Evolutionary conservation across 2,797 vertebrate species (phyloP), one percentile per base, ranked within the genome.

Genomic region (Enteromius argenteus): DNA sequence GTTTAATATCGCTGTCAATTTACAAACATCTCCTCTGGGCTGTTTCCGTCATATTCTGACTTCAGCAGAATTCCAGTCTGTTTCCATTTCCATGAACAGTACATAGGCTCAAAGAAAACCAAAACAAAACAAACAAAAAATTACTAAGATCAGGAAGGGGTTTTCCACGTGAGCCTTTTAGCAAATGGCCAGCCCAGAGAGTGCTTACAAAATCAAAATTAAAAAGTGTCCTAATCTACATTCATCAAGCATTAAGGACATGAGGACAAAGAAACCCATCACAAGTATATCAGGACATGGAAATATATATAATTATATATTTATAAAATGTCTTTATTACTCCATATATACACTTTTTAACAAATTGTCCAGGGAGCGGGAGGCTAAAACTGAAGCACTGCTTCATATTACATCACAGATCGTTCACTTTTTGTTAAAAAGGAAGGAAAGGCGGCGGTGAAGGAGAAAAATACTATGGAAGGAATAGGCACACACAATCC

Each of bases 291-390:
- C 94, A 90, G 94, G 94, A 94, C 95, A 93, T 93, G 94, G 95
- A 96, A 96, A 96, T 95, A 92, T 90, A 92, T 90, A 93, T 92
- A 91, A 93, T 89, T 93, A 94, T 91, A 94, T 95, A 90, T 92
- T 89, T 92, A 96, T 94, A 96, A 94, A 95, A 94, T 87, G 92
- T 94, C 90, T 95, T 93, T 93, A 95, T 94, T 95, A 95, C 94
- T 95, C 95, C 94, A 42, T 98, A 98, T 98, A 95, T 98, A 98
- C 97, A 98, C 90, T 96, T 97, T 97, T 96, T 96, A 97, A 96
- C 97, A 85, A 94, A 94, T 89, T 87, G 92, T 94, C 94, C 93
- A 92, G 92, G 92, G 91, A 92, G 92, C 89, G 89, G 88, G 87
- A 88, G 90, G 91, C 88, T 88, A 83, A 88, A 92, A 89, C 90